A percentile compares a stretch with the other conserved stretches of the same genome.
phyloP scores from a whole-genome alignment of 1,140 invertebrate species.

The Hyphantria cunea region DNA sequence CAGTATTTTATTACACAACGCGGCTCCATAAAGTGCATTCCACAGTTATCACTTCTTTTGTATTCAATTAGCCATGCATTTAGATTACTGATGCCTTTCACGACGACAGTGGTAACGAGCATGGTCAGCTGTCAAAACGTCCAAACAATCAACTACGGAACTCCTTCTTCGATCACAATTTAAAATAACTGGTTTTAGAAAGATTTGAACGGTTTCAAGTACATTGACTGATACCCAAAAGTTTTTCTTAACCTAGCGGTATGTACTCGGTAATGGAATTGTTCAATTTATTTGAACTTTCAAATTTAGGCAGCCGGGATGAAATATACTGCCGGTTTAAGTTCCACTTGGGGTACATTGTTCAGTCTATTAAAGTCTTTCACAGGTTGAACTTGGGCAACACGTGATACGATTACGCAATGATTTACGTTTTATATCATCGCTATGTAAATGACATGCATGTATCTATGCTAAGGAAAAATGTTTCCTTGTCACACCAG shows the following conservation, averaged over 20 bases:
- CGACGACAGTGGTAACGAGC: conserved; percentile 77
- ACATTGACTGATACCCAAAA: background rate
- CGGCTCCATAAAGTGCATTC: conserved; percentile 66
- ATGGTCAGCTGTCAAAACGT: conserved; percentile 80
- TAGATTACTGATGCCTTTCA: conserved; percentile 77
- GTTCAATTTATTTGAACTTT: background rate
- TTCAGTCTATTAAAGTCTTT: conserved; percentile 78
- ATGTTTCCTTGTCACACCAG: conserved; percentile 39
- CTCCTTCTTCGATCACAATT: conserved; percentile 3
- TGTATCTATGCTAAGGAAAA: conserved; percentile 53
- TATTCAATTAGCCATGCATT: conserved; percentile 81
- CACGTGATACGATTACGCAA: conserved; percentile 71
- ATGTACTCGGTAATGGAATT: conserved; percentile 32
- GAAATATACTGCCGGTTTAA: conserved; percentile 35
- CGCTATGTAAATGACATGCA: conserved; percentile 50
- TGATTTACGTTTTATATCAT: conserved; percentile 45
- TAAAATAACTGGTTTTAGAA: conserved; percentile 7
- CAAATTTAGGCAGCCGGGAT: conserved; percentile 31
- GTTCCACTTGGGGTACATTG: conserved; percentile 64
- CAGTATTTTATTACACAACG: conserved; percentile 56
- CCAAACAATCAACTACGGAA: conserved; percentile 72
- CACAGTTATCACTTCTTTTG: conserved; percentile 75
- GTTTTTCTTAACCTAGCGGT: background rate
- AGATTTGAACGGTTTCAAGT: background rate
- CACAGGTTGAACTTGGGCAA: conserved; percentile 68